Evolutionary conservation across 2,797 vertebrate species (phyloP).

Genomic region (Heliangelus exortis): DNA sequence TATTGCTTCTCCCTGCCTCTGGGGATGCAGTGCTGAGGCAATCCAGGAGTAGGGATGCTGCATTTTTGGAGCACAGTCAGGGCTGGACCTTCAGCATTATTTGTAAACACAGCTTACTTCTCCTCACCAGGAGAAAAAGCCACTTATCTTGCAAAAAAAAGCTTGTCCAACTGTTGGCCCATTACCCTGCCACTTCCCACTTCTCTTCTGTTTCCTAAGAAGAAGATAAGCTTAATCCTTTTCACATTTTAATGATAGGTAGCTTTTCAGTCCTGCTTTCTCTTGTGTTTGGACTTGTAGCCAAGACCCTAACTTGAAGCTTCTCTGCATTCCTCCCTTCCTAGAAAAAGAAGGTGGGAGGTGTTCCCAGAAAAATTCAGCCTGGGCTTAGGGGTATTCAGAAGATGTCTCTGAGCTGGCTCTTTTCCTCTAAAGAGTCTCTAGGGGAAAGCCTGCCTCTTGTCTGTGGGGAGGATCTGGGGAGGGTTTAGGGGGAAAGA

Average conservation of each 20-base stretch:
- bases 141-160: conserved; percentile 15
- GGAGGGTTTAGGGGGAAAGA: neutral
- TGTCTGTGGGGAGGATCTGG: neutral
- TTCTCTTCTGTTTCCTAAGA: neutral
- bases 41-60: conserved; percentile 55
- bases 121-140: conserved; percentile 24
- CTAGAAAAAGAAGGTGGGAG: neutral
- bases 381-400: neutral
- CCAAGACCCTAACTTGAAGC: neutral
- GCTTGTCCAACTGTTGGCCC: neutral
- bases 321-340: neutral
- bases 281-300: conserved; percentile 3
- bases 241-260: conserved; percentile 42
- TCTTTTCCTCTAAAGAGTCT: neutral
- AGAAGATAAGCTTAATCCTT: conserved; percentile 34
- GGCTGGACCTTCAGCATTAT: conserved; percentile 37
- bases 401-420: neutral
- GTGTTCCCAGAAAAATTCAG: neutral
- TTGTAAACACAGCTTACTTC: conserved; percentile 63
- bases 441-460: neutral
- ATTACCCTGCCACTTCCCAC: neutral
- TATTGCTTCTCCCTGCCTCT: conserved; percentile 55
- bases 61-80: conserved; percentile 39
- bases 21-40: conserved; percentile 46
- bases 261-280: neutral